phyloP scores from a whole-genome alignment of 2,888 invertebrate species.

The Dilophus febrilis region DNA sequence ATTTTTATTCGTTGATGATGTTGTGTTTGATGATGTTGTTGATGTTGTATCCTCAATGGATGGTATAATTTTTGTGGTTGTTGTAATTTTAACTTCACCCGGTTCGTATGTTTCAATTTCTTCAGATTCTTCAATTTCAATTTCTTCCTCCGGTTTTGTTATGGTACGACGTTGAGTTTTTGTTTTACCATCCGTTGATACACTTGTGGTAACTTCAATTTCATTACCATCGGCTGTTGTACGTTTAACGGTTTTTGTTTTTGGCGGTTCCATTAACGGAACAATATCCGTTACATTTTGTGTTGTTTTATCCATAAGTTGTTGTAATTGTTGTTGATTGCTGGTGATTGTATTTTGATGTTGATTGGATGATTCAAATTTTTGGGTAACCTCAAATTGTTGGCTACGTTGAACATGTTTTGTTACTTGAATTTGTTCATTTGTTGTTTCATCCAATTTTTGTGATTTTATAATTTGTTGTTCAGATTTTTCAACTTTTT shows the following conservation, averaged over 20 bases:
- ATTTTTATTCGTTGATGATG: no score
- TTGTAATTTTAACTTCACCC: not conserved
- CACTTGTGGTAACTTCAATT: slow-evolving; percentile 22
- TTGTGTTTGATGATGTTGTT: no score
- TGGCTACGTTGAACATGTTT: not conserved
- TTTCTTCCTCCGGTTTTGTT: slow-evolving; percentile 26
- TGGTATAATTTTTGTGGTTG: not conserved
- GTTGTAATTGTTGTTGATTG: not conserved
- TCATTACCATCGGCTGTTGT: slow-evolving; percentile 20
- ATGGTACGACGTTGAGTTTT: slow-evolving; percentile 12
- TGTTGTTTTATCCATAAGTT: not conserved
- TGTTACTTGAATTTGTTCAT: not conserved
- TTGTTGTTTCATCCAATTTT: not conserved
- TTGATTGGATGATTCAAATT: not conserved
- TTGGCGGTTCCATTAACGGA: not conserved
- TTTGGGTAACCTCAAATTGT: not conserved
- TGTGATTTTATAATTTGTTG: no score
- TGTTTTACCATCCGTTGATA: slow-evolving; percentile 24
- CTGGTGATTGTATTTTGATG: not conserved
- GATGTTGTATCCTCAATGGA: not conserved
- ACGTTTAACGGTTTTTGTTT: not conserved
- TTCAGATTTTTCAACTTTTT: no score
- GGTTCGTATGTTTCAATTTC: slow-evolving; percentile 4
- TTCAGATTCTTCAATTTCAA: slow-evolving; percentile 19
- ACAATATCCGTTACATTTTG: not conserved